Conservation (phyloP, 2,797 vertebrate genomes). For the Anomalospiza imberbis region DNA sequence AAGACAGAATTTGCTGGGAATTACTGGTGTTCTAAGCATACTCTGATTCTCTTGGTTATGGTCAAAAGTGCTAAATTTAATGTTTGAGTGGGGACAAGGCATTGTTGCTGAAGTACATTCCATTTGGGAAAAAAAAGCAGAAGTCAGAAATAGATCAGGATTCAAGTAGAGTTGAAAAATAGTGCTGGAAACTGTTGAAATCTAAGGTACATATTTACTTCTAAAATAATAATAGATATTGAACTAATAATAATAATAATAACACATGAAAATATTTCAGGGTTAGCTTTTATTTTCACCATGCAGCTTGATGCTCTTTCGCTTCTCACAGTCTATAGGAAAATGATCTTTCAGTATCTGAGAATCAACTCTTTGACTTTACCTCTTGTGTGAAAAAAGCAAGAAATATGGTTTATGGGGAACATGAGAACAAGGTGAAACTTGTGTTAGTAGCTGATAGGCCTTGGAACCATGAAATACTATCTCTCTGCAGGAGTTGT, state of each 20-base stretch:
- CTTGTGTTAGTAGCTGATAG: background rate
- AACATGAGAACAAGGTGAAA: background rate
- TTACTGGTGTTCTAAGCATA: background rate
- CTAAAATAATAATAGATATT: background rate
- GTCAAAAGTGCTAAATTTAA: background rate
- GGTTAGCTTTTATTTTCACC: background rate
- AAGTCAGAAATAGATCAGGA: background rate
- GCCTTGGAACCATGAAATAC: background rate
- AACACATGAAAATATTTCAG: background rate
- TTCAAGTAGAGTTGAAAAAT: background rate
- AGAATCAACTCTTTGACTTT: background rate
- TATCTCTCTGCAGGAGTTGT: background rate
- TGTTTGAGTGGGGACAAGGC: background rate
- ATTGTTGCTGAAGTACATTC: background rate
- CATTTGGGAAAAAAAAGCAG: background rate
- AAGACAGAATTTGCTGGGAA: background rate
- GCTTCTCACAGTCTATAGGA: background rate
- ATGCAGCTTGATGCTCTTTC: background rate
- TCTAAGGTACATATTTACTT: background rate
- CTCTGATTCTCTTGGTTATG: background rate
- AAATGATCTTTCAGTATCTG: background rate
- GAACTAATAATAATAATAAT: background rate
- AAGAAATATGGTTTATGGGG: background rate
- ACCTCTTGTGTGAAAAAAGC: background rate
- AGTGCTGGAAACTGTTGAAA: background rate